Evolutionary conservation across 1,140 invertebrate species (phyloP), one percentile per base, ranked within the genome.

Genomic region (Sesamia nonagrioides): DNA sequence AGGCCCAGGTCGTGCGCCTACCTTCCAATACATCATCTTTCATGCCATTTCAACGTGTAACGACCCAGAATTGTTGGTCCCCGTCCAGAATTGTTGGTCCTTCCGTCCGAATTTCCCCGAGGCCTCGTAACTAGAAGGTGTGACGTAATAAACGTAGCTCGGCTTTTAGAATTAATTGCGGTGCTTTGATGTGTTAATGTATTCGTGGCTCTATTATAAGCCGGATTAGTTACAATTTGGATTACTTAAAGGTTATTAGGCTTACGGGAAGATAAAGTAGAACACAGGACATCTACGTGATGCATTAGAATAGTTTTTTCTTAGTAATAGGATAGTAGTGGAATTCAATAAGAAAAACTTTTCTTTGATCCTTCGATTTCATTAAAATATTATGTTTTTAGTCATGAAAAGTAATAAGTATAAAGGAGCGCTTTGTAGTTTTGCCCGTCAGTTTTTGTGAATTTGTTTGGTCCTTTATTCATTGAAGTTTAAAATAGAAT

Each of bases 91-190:
- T 48, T 21, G 27, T 76, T 52, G n/a, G 63, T 78, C 48, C 63
- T 40, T 21, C 2, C 11, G 45, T 45, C 54, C 42, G 45, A 80
- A 82, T 80, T 74, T 77, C 78, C 78, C 80, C 5, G 13, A 81
- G 80, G 80, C 52, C 17, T 78, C 69, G 52, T 78, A 69, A 81
- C 18, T 27, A 74, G 5, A 33, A 27, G 18, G 54, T 35, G 42
- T 60, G 54, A 60, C 50, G 48, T 54, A n/a, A 27, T 35, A 66
- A 63, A 21, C 66, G 15, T 33, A 8, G 27, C 27, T 27, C 27
- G 17, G 68, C 68, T 71, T 71, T 71, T 71, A 71, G 68, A 71
- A 71, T 71, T 71, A 48, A 71, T 77, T 52, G 37, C 42, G 1
- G 1, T 40, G 58, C 9, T 61, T 37, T 45, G 69, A 42, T 56